Percentiles rank a stretch among this genome's conserved stretches.
Evolutionary conservation across 2,888 invertebrate genomes (phyloP).

Genomic region (Tetragnatha montana): DNA sequence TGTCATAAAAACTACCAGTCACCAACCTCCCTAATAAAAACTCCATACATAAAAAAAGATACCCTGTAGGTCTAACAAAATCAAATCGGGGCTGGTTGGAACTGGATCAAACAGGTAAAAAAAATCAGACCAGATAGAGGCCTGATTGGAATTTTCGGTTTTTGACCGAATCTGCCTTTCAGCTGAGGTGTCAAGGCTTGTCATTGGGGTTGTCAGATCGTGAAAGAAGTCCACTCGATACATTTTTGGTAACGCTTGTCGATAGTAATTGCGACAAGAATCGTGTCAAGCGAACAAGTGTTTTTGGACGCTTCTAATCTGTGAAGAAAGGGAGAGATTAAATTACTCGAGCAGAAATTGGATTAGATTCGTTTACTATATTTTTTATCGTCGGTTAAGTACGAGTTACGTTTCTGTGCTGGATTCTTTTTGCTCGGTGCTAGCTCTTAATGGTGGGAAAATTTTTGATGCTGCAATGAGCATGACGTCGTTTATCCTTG

Average conservation of each 20-base stretch:
- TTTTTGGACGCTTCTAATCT: not conserved
- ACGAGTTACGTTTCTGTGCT: not conserved
- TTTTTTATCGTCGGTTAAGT: not conserved
- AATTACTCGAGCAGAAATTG: not conserved
- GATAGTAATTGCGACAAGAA: slow-evolving; percentile 4
- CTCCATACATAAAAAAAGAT: too few species aligned
- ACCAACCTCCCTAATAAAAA: slow-evolving; percentile 2
- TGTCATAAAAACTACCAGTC: not conserved
- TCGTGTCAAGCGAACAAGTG: slow-evolving; percentile 4
- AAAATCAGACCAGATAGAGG: not conserved
- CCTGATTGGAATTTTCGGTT: slow-evolving; percentile 7
- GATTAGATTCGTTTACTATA: not conserved
- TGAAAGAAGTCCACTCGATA: not conserved
- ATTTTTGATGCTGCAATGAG: too few species aligned
- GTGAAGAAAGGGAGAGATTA: not conserved
- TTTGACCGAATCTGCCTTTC: slow-evolving; percentile 1
- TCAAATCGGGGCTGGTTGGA: slow-evolving; percentile 20
- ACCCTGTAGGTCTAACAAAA: not conserved
- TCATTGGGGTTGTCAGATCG: slow-evolving; percentile 11
- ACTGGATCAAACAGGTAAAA: slow-evolving; percentile 40
- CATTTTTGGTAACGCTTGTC: slow-evolving; percentile 19
- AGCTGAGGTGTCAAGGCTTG: not conserved
- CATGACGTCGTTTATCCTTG: too few species aligned
- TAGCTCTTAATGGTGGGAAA: too few species aligned
- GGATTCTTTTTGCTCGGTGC: not conserved